Evolutionary conservation across 2,888 invertebrate genomes (phyloP), one percentile per base, ranked within the genome.

Genomic region (Drosophila mercatorum): DNA sequence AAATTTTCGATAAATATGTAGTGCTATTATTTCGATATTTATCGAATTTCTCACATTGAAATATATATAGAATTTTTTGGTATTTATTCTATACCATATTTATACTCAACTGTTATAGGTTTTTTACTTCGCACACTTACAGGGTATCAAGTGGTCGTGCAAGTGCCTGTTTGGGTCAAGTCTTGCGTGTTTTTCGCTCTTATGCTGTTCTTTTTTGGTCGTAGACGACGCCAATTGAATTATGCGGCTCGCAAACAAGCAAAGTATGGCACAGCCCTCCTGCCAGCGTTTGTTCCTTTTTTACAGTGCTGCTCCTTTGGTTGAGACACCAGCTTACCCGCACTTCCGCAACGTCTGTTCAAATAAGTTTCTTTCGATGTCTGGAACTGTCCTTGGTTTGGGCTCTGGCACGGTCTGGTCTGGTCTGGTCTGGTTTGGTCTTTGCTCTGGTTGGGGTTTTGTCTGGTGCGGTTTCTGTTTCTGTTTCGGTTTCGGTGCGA

Each of bases 171-270:
- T 5, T 26, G 7, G n/a, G 14, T 14, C 22, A n/a, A 31, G 11
- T 34, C 26, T 40, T n/a, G 47, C 65, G 58, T 57, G 36, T 43
- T 47, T 47, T 60, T 58, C 51, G 12, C 47, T 49, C 28, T 38
- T n/a, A 12, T n/a, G 55, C 41, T 22, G 58, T 26, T 49, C 46
- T 59, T 8, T 67, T 63, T 78, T 49, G 34, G 36, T 14, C 51
- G 64, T 49, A 75, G 77, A 79, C 74, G 78, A 78, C 74, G 74
- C 74, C 79, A 79, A 79, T 79, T 79, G 81, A 79, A 79, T 79
- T 81, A 78, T 79, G 78, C 74, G 79, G 66, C 78, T 63, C 70
- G 66, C 74, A 68, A 77, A 78, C 81, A 79, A 63, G 56, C 55
- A 61, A 74, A 57, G 46, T 46, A 55, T 44, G 31, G 17, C 26